These are phyloP conservation scores for Mesocricetus auratus DNA, from an alignment of 2,113 vertebrate genomes.

Conservation along the genomic window DNA sequence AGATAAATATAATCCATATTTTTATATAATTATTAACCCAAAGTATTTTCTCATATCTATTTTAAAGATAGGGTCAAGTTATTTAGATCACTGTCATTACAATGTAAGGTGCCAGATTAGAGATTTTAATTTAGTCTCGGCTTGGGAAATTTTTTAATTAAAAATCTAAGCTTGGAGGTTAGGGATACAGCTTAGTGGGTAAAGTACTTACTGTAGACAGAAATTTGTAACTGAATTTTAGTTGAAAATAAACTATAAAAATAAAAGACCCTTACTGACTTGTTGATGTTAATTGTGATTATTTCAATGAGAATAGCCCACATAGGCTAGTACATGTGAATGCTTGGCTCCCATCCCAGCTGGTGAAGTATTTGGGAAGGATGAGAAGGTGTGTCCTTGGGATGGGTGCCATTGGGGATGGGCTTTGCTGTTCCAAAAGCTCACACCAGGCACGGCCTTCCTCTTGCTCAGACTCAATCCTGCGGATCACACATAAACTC, in stretches of 20 bases:
- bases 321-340: background rate
- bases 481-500: background rate
- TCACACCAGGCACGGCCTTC: background rate
- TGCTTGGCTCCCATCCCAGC: background rate
- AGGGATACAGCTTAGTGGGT: background rate
- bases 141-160: background rate
- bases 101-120: constrained; percentile 40
- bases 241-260: constrained; percentile 23
- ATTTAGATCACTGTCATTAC: constrained; percentile 53
- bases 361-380: background rate
- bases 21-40: constrained; percentile 32
- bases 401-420: background rate
- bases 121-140: constrained; percentile 53
- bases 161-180: background rate
- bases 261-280: background rate
- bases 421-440: background rate
- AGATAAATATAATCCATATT: constrained; percentile 51
- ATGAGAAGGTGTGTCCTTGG: background rate
- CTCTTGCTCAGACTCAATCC: background rate
- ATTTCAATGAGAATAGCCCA: background rate
- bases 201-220: background rate
- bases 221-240: constrained; percentile 16
- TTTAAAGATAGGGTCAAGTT: constrained; percentile 59
- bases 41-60: constrained; percentile 39
- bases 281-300: background rate